Conservation (phyloP, 2,797 vertebrate genomes). For the Hyperoplus lanceolatus region DNA sequence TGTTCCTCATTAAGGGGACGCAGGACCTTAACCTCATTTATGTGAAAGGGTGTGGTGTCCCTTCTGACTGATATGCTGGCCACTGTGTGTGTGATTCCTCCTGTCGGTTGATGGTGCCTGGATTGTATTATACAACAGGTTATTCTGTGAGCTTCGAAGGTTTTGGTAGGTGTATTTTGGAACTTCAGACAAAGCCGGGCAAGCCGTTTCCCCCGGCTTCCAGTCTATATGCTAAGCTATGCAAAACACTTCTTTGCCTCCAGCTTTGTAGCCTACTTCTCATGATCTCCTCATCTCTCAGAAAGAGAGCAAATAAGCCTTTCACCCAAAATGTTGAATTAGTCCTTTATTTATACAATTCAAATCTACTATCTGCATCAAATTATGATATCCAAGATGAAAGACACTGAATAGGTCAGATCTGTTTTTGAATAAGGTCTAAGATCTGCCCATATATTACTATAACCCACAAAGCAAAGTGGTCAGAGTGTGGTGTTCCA, state of each 20-base stretch:
- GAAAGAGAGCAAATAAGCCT: not conserved
- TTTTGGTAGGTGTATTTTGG: too few relatives aligned
- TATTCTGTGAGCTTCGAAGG: too few relatives aligned
- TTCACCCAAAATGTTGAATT: not conserved
- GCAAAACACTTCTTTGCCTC: too few relatives aligned
- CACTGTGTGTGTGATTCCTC: not conserved
- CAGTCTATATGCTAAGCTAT: not conserved
- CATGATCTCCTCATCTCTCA: not conserved
- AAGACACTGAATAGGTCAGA: not conserved
- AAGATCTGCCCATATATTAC: not conserved
- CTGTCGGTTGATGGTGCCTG: not conserved
- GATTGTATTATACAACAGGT: too few relatives aligned
- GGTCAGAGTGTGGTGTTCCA: constrained; percentile 2
- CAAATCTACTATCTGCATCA: not conserved
- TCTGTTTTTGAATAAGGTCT: constrained; percentile 1
- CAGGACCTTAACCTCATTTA: not conserved
- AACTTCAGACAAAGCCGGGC: not conserved
- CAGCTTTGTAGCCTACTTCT: too few relatives aligned
- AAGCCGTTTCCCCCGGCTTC: too few relatives aligned
- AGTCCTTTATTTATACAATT: not conserved
- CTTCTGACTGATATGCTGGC: not conserved
- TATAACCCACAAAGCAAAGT: not conserved
- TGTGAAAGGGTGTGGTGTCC: not conserved
- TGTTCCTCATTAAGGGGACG: not conserved
- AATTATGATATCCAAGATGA: not conserved